Percentiles rank a stretch among this genome's conserved stretches.
Evolutionary conservation across 2,113 vertebrate species (phyloP).

Genomic region (Corynorhinus townsendii): DNA sequence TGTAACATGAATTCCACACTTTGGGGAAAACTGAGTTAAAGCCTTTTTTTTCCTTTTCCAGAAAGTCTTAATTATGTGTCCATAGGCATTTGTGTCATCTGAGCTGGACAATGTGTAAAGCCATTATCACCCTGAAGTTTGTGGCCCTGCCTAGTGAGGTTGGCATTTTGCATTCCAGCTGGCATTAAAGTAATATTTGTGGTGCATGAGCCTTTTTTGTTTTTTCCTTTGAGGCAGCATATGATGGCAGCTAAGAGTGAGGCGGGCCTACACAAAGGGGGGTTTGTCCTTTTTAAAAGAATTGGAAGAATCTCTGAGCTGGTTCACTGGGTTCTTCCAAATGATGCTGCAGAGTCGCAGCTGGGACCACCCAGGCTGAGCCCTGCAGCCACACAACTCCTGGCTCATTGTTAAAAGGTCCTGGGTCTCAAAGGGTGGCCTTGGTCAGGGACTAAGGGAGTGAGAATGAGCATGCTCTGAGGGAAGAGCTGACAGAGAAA

Average conservation of each 20-base stretch:
- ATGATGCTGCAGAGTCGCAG: not conserved
- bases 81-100: not conserved
- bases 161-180: not conserved
- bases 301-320: conserved; percentile 53
- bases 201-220: not conserved
- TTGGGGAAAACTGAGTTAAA: not conserved
- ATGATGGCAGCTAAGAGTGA: conserved; percentile 9
- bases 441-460: not conserved
- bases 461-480: not conserved
- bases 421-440: not conserved
- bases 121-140: not conserved
- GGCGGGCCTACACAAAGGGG: conserved; percentile 52
- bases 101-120: not conserved
- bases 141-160: not conserved
- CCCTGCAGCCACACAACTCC: not conserved
- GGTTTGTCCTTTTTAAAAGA: conserved; percentile 46
- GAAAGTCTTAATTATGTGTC: not conserved
- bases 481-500: not conserved
- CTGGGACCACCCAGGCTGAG: not conserved
- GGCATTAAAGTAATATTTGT: not conserved
- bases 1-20: not conserved
- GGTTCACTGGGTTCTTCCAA: not conserved
- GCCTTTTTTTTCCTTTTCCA: not conserved
- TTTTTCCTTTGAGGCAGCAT: not conserved
- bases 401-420: not conserved